Base-by-base conservation (phyloP, 2,888 invertebrate genomes). In the Augiades crinisus region DNA sequence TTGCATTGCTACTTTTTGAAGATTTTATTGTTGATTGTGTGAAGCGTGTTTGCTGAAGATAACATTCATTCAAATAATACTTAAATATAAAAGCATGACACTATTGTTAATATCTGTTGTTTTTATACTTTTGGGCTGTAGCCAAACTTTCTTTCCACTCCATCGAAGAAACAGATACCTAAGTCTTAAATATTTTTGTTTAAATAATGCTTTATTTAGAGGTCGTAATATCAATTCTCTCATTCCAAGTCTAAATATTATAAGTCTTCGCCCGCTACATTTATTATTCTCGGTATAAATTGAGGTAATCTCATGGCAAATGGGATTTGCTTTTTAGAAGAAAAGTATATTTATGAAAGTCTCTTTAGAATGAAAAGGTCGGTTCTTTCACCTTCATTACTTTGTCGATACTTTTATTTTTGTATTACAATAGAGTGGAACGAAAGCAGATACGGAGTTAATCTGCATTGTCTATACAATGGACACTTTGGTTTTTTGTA, bases 121-220 rank as follows among this genome's bases (percentile, higher is more conserved):
- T 6, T 22, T 22, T 22, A 6, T 22, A 10, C 2, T 33, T 7
- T 33, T 44, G 44, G 44, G 17, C 33, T 19, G 19, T 4, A 4
- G 44, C 31, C 44, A 44, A 44, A 33, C 19, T 33, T 7, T 12
- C 19, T 31, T 13, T 21, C 4, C 12, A 13, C 44, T 33, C 13
- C 21, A 13, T 3, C 13, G 17, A n/a, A 10, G 16, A 16, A 33
- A 44, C 44, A 33, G 8, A 33, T 21, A 5, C 30, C 21, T 21
- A 8, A 33, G 10, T 21, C 22, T 21, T 8, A 2, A 33, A 12
- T 45, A 45, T 45, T 34, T 24, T 34, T 24, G 34, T 34, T 34
- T 34, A 45, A 34, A 45, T 45, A 33, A 45, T 34, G 34, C 16
- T 45, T 45, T 44, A 33, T 33, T 31, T 43, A 31, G 31, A 43